Base-by-base conservation (phyloP, 2,888 invertebrate genomes). In the Danaus chrysippus region DNA sequence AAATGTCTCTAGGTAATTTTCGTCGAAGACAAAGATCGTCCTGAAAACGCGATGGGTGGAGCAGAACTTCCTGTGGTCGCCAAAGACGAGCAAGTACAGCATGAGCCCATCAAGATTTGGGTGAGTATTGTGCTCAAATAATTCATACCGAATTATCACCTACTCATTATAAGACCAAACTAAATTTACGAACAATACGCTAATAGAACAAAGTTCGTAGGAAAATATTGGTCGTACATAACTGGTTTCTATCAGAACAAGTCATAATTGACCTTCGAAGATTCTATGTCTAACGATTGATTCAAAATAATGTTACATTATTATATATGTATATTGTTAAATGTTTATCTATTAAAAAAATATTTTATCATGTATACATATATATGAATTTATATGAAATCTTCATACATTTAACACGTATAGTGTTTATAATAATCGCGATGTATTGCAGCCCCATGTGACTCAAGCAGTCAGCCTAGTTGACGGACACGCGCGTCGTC, bases 401-500 rank as follows among this genome's bases (percentile, higher is more conserved):
- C 23, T 34, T 34, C 23, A 34, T 34, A 34, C 23, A 5, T 23
- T 23, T 23, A 23, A 23, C 23, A 34, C 8, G 23, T 34, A 34
- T 34, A 34, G 3, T 34, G 23, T 6, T 34, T 34, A 6, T 34
- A 34, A 34, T 34, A 34, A 34, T 34, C 23, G 23, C 6, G 2
- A 34, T 34, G 23, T 34, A 1, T 34, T 34, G 23, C 81, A 91
- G 91, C 90, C 91, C 43, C 91, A 91, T 76, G 89, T 83, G 71
- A 79, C 86, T 10, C 75, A 79, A 62, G 76, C 78, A 62, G 53
- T 73, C 76, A 61, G 81, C 75, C 70, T 73, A 71, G 81, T 87
- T 74, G 88, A 87, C 64, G 86, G 91, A n/a, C 92, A 93, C 65
- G 91, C 92, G 74, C 93, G 99, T 61, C 93, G 99, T 62, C 93